These are phyloP conservation scores for Anomalospiza imberbis DNA, from an alignment of 2,797 vertebrate species.

Conservation along the genomic window DNA sequence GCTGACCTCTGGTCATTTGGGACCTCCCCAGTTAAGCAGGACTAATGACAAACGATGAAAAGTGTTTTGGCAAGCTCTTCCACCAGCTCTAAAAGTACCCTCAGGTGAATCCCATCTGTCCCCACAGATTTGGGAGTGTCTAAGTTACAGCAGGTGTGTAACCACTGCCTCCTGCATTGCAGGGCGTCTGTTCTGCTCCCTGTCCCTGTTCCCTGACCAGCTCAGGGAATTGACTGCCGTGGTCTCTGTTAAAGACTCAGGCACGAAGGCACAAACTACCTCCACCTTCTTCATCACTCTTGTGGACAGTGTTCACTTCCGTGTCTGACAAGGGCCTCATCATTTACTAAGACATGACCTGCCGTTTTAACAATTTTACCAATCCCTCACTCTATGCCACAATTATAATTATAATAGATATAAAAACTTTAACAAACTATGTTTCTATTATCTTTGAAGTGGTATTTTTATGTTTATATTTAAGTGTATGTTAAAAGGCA, in stretches of 20 bases:
- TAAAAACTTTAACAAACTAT: slow-evolving; percentile 56
- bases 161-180: neutral
- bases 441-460: slow-evolving; percentile 53
- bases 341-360: neutral
- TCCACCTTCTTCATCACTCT: no score
- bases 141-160: neutral
- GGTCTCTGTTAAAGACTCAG: neutral
- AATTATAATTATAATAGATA: slow-evolving; percentile 25
- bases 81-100: neutral
- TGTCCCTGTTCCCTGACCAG: neutral
- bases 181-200: neutral
- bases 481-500: slow-evolving; percentile 63
- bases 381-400: neutral
- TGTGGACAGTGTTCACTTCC: neutral
- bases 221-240: neutral
- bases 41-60: no score
- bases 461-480: slow-evolving; percentile 66
- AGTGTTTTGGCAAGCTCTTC: neutral
- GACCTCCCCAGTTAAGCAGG: neutral
- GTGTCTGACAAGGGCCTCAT: neutral
- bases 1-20: neutral
- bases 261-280: neutral
- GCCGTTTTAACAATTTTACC: slow-evolving; percentile 15
- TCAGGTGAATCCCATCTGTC: neutral
- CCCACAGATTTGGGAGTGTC: rapidly evolving